A percentile compares a stretch with the other conserved stretches of the same genome.
Evolutionary conservation across 2,888 invertebrate species (phyloP).

Genomic region (Crematogaster levior): DNA sequence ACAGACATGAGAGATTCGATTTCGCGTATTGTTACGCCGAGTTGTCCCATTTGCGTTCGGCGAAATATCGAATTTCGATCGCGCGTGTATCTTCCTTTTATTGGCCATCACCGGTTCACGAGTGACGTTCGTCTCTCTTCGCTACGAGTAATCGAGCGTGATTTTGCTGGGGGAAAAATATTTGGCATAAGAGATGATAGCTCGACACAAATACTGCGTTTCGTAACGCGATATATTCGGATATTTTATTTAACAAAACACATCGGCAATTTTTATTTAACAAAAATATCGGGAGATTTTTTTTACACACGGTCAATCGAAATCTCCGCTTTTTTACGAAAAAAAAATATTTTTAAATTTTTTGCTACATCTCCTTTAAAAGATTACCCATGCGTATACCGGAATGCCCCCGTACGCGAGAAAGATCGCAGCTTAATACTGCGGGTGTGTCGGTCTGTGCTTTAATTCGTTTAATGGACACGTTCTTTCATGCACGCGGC

Average conservation of each 20-base stretch:
- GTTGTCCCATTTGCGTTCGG: constrained; percentile 55
- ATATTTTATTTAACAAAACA: constrained; percentile 17
- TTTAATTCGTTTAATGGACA: constrained; percentile 49
- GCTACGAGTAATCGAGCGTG: constrained; percentile 26
- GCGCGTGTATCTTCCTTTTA: constrained; percentile 48
- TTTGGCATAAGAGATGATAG: constrained; percentile 25
- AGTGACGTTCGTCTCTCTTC: constrained; percentile 35
- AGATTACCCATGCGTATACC: neutral
- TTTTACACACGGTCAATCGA: neutral
- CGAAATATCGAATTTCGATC: constrained; percentile 63
- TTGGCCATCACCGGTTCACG: constrained; percentile 38
- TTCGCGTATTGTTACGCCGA: constrained; percentile 47
- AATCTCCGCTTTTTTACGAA: neutral
- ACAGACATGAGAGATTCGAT: constrained; percentile 39
- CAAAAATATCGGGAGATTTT: neutral
- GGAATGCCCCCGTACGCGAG: neutral
- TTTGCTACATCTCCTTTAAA: neutral
- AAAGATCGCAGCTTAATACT: constrained; percentile 16
- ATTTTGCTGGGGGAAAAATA: constrained; percentile 29
- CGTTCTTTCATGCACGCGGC: constrained; percentile 4
- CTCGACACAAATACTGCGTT: neutral
- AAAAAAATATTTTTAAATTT: neutral
- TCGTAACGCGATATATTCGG: neutral
- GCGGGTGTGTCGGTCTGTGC: constrained; percentile 2
- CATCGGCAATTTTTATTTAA: constrained; percentile 7